Evolutionary conservation across 2,888 invertebrate species (phyloP).

Genomic region (Brachylomia viminalis): DNA sequence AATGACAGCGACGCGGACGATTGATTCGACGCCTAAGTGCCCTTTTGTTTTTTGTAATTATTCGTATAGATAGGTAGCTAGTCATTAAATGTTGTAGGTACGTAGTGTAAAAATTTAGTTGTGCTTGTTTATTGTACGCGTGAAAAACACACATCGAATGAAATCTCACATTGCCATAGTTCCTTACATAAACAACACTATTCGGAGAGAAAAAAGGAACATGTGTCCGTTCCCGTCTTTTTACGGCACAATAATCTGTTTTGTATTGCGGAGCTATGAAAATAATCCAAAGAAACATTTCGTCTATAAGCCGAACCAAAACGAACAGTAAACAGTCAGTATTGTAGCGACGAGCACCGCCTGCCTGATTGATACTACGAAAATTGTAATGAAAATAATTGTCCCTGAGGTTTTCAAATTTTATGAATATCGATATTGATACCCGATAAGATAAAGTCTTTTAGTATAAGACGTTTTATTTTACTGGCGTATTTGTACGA

Average conservation of each 20-base stretch:
- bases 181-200: neutral
- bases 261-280: slow-evolving; percentile 8
- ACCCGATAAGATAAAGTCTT: slow-evolving; percentile 23
- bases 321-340: neutral
- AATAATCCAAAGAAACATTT: neutral
- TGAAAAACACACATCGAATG: too few relatives aligned
- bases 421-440: slow-evolving; percentile 42
- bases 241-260: slow-evolving; percentile 4
- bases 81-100: neutral
- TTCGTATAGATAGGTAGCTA: neutral
- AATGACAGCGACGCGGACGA: neutral
- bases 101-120: too few relatives aligned
- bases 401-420: slow-evolving; percentile 40
- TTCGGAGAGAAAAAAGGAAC: neutral
- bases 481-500: slow-evolving; percentile 19
- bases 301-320: neutral
- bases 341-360: slow-evolving; percentile 1
- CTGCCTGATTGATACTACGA: slow-evolving; percentile 20
- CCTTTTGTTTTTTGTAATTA: neutral
- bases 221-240: neutral
- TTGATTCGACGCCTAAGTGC: neutral
- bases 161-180: neutral
- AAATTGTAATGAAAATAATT: slow-evolving; percentile 44
- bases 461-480: slow-evolving; percentile 25
- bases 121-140: too few relatives aligned